phyloP scores from a whole-genome alignment of 2,113 vertebrate genomes.

The Rhombomys opimus region DNA sequence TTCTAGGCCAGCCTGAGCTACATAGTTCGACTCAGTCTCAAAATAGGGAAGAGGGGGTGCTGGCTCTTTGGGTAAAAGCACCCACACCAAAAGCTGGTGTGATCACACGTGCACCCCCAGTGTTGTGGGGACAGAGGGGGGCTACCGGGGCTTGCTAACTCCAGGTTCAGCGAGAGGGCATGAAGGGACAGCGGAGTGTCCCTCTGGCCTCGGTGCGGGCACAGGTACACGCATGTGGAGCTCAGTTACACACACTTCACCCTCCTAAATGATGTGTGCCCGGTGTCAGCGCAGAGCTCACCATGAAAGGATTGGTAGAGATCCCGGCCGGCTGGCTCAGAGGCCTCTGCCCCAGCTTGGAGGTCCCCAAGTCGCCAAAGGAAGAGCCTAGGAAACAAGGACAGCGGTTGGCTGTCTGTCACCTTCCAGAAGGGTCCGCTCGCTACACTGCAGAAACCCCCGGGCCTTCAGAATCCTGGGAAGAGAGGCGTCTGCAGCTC shows the following conservation, averaged over 20 bases:
- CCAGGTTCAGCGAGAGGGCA: background rate
- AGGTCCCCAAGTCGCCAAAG: constrained; percentile 75
- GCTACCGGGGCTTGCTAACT: background rate
- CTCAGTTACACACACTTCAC: rapidly evolving
- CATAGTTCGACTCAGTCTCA: background rate
- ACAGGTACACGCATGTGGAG: background rate
- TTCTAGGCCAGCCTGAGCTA: background rate
- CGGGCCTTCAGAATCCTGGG: background rate
- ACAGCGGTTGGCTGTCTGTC: background rate
- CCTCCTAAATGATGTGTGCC: background rate
- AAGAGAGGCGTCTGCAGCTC: background rate
- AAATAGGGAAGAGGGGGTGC: background rate
- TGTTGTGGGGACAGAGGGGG: background rate
- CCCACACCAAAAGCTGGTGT: too few relatives aligned
- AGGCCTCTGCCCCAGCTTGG: constrained; percentile 76
- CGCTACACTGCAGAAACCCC: constrained; percentile 40
- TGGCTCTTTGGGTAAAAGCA: background rate
- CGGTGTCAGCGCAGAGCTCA: background rate
- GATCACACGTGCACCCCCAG: too few relatives aligned
- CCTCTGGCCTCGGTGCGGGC: background rate
- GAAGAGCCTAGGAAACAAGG: constrained; percentile 72
- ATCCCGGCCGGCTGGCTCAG: constrained; percentile 62
- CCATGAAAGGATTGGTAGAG: constrained; percentile 85
- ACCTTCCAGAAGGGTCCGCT: background rate
- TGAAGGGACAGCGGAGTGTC: too few relatives aligned